Base-by-base conservation (phyloP, 2,113 vertebrate species). In the Eretmochelys imbricata region DNA sequence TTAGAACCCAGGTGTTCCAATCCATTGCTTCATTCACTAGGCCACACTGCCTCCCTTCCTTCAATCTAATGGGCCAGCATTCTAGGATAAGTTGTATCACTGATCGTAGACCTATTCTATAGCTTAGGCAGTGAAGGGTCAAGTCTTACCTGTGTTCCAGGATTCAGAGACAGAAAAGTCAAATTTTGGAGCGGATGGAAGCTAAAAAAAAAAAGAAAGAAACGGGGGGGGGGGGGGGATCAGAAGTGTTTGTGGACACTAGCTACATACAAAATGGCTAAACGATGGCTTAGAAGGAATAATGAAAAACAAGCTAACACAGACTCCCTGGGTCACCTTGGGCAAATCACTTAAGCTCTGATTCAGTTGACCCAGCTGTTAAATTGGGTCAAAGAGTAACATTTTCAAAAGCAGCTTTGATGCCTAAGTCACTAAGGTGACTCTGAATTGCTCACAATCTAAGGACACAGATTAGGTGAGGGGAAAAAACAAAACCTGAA, bases 81-180 rank as follows among this genome's bases (percentile, higher is more conserved):
- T 50, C 27, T 42, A 2, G 8, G 25, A 49, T 25, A 59, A 76
- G 27, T 20, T 86, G 51, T 31, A 38, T 46, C 25, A 19, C n/a
- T 80, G 54, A 72, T 38, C 27, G 3, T 12, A 50, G 46, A 50
- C 84, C 62, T 24, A 50, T 80, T 62, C 50, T 79, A 49, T 25
- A 42, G 65, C 17, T 84, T 55, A 53, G 24, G 46, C 5, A 88
- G 25, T 81, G 31, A 62, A 85, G 14, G 17, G 10, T 86, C 25
- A 78, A 86, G 55, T 92, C 97, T 98, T 98, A 99, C 99, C 99
- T 97, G 98, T 99, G 93, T 99, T 99, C 99, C 99, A 99, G 5
- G 98, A 57, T 25, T 99, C 94, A 1, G 98, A 97, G 9, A 98
- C 89, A 12, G 99, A 98, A 83, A 99, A 99, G 82, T 99, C 98